Percentiles rank a stretch among this genome's conserved stretches.
Evolutionary conservation across 2,797 vertebrate genomes (phyloP).

Genomic region (Agapornis canus): DNA sequence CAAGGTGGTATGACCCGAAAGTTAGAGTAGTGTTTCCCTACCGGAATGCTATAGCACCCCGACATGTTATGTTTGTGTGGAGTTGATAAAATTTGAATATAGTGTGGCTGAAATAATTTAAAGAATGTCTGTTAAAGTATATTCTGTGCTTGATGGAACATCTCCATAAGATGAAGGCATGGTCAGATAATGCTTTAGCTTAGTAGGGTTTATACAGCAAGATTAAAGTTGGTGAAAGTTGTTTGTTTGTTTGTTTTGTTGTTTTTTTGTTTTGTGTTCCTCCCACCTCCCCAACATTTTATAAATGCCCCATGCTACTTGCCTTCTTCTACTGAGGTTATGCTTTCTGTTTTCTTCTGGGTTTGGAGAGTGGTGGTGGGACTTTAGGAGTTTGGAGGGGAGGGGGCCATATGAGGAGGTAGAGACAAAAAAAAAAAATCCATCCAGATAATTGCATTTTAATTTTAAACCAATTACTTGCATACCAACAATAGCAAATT

Average conservation of each 20-base stretch:
- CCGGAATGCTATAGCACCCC: not conserved
- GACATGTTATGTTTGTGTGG: not conserved
- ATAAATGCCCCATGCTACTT: not conserved
- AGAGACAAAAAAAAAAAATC: not conserved
- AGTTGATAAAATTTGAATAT: not conserved
- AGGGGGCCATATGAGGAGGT: accelerated
- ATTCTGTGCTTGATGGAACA: not conserved
- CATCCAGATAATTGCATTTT: not conserved
- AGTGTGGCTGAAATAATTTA: not conserved
- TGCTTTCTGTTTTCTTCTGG: not conserved
- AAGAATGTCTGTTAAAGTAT: not conserved
- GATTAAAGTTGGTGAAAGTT: not conserved
- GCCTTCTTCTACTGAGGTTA: not conserved
- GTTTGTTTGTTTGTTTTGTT: not conserved
- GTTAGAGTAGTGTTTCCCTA: not conserved
- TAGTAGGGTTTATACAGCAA: not conserved
- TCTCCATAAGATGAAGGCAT: not conserved
- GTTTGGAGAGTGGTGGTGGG: not conserved
- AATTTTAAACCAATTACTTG: not conserved
- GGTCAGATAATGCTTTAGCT: not conserved
- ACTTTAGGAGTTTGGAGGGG: not conserved
- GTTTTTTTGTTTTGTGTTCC: not conserved
- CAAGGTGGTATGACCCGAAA: not conserved
- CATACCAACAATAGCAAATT: not conserved
- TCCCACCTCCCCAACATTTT: not conserved